Base-by-base conservation (phyloP, 1,140 invertebrate genomes). In the Apolygus lucorum region DNA sequence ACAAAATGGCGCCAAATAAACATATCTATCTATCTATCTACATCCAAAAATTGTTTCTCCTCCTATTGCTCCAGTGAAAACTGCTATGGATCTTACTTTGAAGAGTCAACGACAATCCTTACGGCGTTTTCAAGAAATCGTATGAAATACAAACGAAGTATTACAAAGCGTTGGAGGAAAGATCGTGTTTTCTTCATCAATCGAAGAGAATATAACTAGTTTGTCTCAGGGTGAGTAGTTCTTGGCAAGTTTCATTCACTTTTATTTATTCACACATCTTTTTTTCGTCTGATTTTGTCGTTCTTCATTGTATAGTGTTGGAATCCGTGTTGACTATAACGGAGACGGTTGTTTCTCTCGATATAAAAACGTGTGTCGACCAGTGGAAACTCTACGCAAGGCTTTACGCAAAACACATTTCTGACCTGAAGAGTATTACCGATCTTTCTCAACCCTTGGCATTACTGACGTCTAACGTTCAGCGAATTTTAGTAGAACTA, bases 111-210 rank as follows among this genome's bases (percentile, higher is more conserved):
- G 11, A 2, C 64, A 1, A 66, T 66, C 26, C 26, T 66, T 11
- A 66, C 64, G 1, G n/a, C 64, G 1, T 66, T 66, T 66, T 66
- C 28, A 66, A 42, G 34, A 66, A 66, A 34, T 66, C 28, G 1
- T 66, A 66, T 24, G 64, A 66, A 66, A 42, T 66, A n/a, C 27
- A 66, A 42, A 66, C 24, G 4, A 66, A 66, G 34, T 66, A 66
- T 29, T 66, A 66, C 28, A 66, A 66, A 66, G 2, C 34, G 1
- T 25, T 66, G 13, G 64, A 66, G 2, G 64, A 66, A 14, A n/a
- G n/a, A n/a, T n/a, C n/a, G n/a, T n/a, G n/a, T n/a, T n/a, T n/a
- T n/a, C n/a, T n/a, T n/a, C n/a, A n/a, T n/a, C n/a, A n/a, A n/a
- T n/a, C n/a, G n/a, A n/a, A n/a, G n/a, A n/a, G n/a, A 66, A 66